A percentile compares a stretch with the other conserved stretches of the same genome.
Evolutionary conservation across 2,797 vertebrate species (phyloP).

Genomic region (Molossus alvarezi): DNA sequence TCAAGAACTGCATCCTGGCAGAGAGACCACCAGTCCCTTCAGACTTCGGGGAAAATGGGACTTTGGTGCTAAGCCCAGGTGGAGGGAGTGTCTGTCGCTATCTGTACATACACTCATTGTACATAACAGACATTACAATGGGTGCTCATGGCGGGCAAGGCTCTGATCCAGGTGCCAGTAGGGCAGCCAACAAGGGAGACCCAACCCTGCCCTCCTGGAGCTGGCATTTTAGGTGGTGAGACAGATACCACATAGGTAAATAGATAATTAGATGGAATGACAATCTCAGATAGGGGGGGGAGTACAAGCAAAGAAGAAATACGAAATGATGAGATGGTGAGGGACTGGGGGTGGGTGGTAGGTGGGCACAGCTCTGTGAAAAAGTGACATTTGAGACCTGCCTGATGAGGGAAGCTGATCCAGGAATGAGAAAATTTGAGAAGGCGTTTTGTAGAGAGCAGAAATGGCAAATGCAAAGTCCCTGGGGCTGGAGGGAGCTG

Average conservation of each 20-base stretch:
- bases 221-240: neutral
- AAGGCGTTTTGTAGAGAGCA: neutral
- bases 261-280: neutral
- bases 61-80: neutral
- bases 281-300: neutral
- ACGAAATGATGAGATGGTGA: fast-evolving
- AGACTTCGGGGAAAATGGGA: neutral
- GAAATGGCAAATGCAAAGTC: neutral
- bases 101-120: fast-evolving
- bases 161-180: neutral
- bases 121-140: neutral
- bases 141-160: fast-evolving
- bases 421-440: neutral
- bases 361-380: neutral
- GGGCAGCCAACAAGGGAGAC: neutral
- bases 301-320: neutral
- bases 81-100: neutral
- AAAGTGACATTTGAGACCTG: neutral
- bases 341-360: neutral
- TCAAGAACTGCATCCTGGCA: neutral
- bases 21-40: neutral
- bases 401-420: neutral
- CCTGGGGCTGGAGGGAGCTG: neutral
- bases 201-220: neutral
- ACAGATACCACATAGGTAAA: neutral